These are phyloP conservation scores for Spondyliosoma cantharus DNA, from an alignment of 2,797 vertebrate species.

Conservation along the genomic window DNA sequence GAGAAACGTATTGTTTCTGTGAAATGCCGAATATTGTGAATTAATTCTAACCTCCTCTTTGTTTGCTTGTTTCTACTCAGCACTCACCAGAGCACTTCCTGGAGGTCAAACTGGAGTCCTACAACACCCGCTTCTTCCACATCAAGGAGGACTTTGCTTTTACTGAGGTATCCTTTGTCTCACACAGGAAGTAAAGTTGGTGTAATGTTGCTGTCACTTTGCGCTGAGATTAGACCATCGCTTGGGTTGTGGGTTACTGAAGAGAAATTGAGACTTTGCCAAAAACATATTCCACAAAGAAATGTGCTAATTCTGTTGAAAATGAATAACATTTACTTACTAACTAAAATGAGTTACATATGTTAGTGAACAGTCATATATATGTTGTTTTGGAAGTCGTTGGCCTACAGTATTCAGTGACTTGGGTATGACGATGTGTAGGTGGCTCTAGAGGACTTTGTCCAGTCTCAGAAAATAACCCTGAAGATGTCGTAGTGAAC, in stretches of 20 bases:
- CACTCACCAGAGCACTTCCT: constrained; percentile 87
- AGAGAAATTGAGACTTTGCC: background rate
- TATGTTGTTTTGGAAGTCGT: no score
- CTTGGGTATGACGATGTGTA: no score
- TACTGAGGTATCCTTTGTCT: constrained; percentile 82
- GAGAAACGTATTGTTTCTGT: background rate
- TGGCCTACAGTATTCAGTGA: no score
- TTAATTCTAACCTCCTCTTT: background rate
- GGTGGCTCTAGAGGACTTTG: background rate
- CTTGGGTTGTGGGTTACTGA: background rate
- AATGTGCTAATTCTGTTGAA: no score
- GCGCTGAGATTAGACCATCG: background rate
- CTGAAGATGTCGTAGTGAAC: background rate
- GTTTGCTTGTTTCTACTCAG: constrained; percentile 70
- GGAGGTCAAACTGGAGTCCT: constrained; percentile 92
- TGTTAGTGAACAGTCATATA: no score
- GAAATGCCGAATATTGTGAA: background rate
- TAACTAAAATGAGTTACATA: no score
- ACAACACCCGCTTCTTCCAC: constrained; percentile 91
- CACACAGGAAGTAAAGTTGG: background rate
- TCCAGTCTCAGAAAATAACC: background rate
- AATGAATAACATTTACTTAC: no score
- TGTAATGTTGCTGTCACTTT: background rate
- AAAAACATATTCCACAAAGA: no score
- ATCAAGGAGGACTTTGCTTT: constrained; percentile 92